These are phyloP conservation scores for Prolemur simus DNA, from an alignment of 2,113 vertebrate species.

Conservation along the genomic window DNA sequence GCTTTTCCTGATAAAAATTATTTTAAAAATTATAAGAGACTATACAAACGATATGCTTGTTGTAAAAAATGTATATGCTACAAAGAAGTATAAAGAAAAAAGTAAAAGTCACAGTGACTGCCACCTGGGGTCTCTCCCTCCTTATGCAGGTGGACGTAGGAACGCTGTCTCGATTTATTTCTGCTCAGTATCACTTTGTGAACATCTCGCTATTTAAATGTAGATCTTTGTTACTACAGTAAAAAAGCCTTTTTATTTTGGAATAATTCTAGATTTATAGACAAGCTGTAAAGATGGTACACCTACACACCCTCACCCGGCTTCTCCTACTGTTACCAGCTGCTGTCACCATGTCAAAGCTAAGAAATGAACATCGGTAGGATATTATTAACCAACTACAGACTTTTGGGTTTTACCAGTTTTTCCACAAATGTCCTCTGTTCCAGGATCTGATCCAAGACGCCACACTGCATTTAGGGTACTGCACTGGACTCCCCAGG, in stretches of 20 bases:
- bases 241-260: not conserved
- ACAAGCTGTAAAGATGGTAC: not conserved
- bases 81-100: not conserved
- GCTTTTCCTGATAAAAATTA: not conserved
- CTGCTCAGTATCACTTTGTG: not conserved
- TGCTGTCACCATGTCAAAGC: not conserved
- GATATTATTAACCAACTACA: accelerated
- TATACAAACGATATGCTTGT: too few species aligned
- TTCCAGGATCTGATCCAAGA: not conserved
- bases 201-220: not conserved
- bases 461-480: not conserved
- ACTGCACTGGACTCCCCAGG: not conserved
- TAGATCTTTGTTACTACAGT: not conserved
- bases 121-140: not conserved
- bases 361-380: not conserved
- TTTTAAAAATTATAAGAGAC: not conserved
- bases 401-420: not conserved
- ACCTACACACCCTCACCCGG: accelerated
- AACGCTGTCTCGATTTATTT: not conserved
- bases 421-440: not conserved
- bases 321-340: too few species aligned
- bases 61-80: not conserved
- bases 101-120: too few species aligned
- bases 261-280: not conserved
- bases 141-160: accelerated